Percentiles rank a stretch among this genome's conserved stretches.
Conservation (phyloP, 2,888 invertebrate species). For the Salpingus planirostris region DNA sequence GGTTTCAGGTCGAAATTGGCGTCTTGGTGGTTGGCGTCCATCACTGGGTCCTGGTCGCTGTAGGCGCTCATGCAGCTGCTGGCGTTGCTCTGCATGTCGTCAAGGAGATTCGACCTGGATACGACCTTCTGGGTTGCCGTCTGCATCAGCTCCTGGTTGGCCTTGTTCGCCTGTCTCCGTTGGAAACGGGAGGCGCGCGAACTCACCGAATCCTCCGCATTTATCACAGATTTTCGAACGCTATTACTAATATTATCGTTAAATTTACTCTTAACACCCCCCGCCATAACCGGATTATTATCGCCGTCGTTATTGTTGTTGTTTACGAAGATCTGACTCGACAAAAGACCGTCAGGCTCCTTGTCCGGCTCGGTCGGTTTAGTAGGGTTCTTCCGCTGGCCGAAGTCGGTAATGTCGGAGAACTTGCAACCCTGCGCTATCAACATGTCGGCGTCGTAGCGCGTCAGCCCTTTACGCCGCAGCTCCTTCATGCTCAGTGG, state of each 20-base stretch:
- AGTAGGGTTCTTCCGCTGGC: conserved; percentile 10
- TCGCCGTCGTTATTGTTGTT: too few relatives aligned
- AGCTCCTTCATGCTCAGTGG: conserved; percentile 78
- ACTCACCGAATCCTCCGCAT: conserved; percentile 13
- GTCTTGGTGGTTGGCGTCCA: conserved; percentile 39
- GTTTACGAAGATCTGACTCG: conserved; percentile 4
- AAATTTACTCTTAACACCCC: not conserved
- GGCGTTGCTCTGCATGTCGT: conserved; percentile 41
- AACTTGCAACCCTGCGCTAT: conserved; percentile 73
- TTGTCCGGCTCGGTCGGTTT: conserved; percentile 4
- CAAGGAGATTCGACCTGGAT: conserved; percentile 37
- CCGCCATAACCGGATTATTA: too few relatives aligned
- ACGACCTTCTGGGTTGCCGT: conserved; percentile 29
- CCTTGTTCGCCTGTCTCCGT: conserved; percentile 37
- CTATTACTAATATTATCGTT: too few relatives aligned
- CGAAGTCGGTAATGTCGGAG: conserved; percentile 53
- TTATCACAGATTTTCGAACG: conserved; percentile 27
- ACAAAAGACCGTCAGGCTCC: conserved; percentile 1
- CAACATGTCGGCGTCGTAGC: conserved; percentile 79
- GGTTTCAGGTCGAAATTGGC: conserved; percentile 41
- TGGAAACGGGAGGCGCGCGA: conserved; percentile 38
- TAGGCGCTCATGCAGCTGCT: conserved; percentile 45
- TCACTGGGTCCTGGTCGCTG: conserved; percentile 39
- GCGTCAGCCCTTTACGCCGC: conserved; percentile 76
- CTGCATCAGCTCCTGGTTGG: conserved; percentile 37